Evolutionary conservation across 1,140 invertebrate species (phyloP).

Genomic region (Drosophila nigrodunni): DNA sequence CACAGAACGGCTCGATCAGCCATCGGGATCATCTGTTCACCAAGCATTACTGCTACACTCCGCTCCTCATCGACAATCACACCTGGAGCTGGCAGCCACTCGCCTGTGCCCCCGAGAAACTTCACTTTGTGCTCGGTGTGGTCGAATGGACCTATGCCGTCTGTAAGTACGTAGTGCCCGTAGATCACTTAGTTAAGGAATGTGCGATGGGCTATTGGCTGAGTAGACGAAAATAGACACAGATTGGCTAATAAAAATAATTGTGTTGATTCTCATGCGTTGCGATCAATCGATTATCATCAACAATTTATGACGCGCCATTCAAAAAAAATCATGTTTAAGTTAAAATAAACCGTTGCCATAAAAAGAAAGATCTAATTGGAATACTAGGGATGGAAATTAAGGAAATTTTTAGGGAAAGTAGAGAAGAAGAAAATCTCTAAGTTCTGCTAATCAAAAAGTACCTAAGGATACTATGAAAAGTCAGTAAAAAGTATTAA

Average conservation of each 20-base stretch:
- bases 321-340: neutral
- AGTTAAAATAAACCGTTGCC: neutral
- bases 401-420: too few relatives aligned
- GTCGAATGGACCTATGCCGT: constrained; percentile 80
- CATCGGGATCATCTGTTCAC: constrained; percentile 60
- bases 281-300: constrained; percentile 27
- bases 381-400: too few relatives aligned
- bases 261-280: constrained; percentile 34
- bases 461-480: too few relatives aligned
- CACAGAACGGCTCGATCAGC: constrained; percentile 68
- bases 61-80: constrained; percentile 19
- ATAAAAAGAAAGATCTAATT: too few relatives aligned
- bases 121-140: constrained; percentile 66
- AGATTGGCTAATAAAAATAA: constrained; percentile 58
- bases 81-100: constrained; percentile 76
- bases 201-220: neutral
- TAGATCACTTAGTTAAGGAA: neutral
- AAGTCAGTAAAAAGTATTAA: too few relatives aligned
- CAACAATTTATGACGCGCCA: constrained; percentile 17
- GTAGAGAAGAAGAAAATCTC: too few relatives aligned
- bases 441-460: too few relatives aligned
- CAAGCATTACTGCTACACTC: constrained; percentile 75
- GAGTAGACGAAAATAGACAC: constrained; percentile 44
- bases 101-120: constrained; percentile 64
- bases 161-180: constrained; percentile 55